Conservation (phyloP, 2,113 vertebrate genomes). For the Cinclus cinclus region DNA sequence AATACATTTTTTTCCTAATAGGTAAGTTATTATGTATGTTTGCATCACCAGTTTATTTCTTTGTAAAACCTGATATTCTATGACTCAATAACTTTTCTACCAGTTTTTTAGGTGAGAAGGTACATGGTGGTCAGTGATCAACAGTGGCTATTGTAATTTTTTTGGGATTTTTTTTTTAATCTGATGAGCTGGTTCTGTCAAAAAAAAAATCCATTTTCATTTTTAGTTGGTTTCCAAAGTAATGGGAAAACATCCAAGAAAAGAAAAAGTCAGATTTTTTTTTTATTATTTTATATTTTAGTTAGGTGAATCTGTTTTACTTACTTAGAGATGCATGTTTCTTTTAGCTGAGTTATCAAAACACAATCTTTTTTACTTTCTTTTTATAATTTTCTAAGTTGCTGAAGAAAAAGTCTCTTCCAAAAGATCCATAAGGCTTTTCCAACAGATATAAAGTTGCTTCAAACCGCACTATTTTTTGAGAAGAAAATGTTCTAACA, state of each 20-base stretch:
- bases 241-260: background rate
- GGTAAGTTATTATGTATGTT: background rate
- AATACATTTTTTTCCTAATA: background rate
- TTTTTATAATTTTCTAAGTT: background rate
- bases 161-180: background rate
- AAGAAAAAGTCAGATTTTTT: background rate
- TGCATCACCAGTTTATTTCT: background rate
- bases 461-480: background rate
- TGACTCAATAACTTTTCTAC: background rate
- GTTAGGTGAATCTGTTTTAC: background rate
- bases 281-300: background rate
- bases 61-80: background rate
- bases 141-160: background rate
- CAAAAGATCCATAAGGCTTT: background rate
- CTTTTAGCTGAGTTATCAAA: background rate
- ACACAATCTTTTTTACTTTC: accelerated
- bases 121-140: background rate
- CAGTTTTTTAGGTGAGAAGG: background rate
- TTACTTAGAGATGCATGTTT: background rate
- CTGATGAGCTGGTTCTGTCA: background rate
- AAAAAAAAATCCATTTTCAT: background rate
- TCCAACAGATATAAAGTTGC: background rate
- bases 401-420: background rate
- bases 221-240: background rate
- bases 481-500: background rate